Percentiles rank a stretch among this genome's conserved stretches.
Conservation (phyloP, 1,140 invertebrate genomes). For the Nixonia krombeini region DNA sequence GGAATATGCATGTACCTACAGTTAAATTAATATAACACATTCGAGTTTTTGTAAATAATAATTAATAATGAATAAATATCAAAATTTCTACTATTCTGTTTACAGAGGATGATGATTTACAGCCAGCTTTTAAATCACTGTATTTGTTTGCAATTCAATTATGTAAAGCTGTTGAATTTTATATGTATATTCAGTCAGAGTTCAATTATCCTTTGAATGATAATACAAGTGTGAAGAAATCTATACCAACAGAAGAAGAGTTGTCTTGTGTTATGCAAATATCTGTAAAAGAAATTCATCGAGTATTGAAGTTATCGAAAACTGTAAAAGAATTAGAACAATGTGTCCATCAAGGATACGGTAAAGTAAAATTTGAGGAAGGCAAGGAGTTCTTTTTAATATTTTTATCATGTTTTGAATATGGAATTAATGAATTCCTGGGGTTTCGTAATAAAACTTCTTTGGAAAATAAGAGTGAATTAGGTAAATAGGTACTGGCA, state of each 20-base stretch:
- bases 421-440: conserved; percentile 63
- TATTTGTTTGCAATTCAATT: conserved; percentile 57
- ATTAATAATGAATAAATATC: neutral
- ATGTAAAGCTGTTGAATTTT: conserved; percentile 65
- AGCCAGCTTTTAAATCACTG: conserved; percentile 55
- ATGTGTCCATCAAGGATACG: conserved; percentile 36
- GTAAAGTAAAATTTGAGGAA: conserved; percentile 66
- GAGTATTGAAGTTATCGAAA: conserved; percentile 58
- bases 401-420: conserved; percentile 75
- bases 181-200: conserved; percentile 60
- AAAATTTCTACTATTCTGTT: too few species aligned
- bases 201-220: conserved; percentile 62
- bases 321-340: conserved; percentile 47
- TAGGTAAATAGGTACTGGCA: conserved; percentile 58
- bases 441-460: conserved; percentile 54
- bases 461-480: conserved; percentile 57
- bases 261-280: conserved; percentile 54
- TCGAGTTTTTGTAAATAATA: too few species aligned
- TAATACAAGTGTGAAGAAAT: conserved; percentile 53
- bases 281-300: conserved; percentile 57
- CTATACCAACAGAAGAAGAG: conserved; percentile 34
- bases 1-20: too few species aligned
- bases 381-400: conserved; percentile 61
- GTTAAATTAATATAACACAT: too few species aligned
- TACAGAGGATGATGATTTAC: conserved; percentile 55